Conservation (phyloP, 2,797 vertebrate species). For the Luscinia megarhynchos region DNA sequence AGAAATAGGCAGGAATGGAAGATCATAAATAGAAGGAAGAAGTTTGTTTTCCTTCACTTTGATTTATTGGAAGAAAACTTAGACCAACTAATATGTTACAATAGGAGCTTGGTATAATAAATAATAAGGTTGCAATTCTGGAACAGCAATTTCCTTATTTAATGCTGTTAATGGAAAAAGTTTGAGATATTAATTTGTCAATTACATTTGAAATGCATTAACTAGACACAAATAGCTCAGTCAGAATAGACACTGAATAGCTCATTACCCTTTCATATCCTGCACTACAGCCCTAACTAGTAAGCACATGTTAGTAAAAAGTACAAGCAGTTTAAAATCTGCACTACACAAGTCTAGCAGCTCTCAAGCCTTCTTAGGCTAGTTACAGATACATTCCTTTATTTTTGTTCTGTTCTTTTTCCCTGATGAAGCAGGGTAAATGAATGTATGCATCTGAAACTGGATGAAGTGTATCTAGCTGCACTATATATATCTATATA, state of each 20-base stretch:
- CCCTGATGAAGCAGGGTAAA: background rate
- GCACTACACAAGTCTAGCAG: background rate
- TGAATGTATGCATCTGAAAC: background rate
- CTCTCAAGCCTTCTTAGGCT: background rate
- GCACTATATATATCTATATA: background rate
- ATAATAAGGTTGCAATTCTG: constrained; percentile 38
- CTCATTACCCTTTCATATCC: constrained; percentile 34
- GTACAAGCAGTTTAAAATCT: background rate
- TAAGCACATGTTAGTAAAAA: background rate
- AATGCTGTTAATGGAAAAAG: constrained; percentile 49
- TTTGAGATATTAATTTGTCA: constrained; percentile 53
- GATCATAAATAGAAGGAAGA: background rate
- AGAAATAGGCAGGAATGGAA: background rate
- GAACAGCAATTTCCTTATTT: constrained; percentile 58
- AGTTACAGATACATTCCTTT: background rate
- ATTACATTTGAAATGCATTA: constrained; percentile 40
- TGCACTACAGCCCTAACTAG: background rate
- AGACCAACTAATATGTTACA: background rate
- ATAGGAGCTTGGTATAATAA: constrained; percentile 27
- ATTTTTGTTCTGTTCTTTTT: background rate
- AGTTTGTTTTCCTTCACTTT: background rate
- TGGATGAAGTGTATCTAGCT: background rate
- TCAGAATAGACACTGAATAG: constrained; percentile 21
- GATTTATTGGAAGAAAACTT: constrained; percentile 44
- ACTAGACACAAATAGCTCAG: constrained; percentile 1